Conservation (phyloP, 2,797 vertebrate species). For the Tolypeutes matacus region DNA sequence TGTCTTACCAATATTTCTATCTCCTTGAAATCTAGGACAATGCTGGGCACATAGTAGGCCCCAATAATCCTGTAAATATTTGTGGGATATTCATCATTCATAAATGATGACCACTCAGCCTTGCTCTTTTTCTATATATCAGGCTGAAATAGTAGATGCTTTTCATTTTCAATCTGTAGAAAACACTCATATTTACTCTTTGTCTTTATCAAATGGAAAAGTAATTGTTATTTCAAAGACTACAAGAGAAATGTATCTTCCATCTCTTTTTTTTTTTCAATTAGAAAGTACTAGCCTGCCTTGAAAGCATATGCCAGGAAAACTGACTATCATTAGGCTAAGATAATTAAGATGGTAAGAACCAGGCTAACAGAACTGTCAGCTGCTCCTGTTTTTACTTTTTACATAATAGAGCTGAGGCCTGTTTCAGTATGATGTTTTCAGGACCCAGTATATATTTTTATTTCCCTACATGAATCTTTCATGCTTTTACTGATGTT, state of each 20-base stretch:
- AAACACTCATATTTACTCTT: constrained; percentile 16
- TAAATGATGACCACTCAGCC: not conserved
- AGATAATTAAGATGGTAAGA: constrained; percentile 64
- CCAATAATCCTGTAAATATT: not conserved
- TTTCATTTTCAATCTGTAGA: constrained; percentile 15
- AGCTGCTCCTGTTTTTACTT: constrained; percentile 78
- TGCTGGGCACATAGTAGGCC: too few relatives aligned
- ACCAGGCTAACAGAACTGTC: constrained; percentile 69
- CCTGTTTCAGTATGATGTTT: constrained; percentile 81
- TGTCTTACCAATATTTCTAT: constrained; percentile 1
- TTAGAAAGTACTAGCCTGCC: constrained; percentile 15
- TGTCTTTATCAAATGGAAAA: constrained; percentile 34
- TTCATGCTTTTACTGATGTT: constrained; percentile 86
- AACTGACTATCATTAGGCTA: constrained; percentile 66
- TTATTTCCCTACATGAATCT: constrained; percentile 84
- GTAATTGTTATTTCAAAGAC: constrained; percentile 54
- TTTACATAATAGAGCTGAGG: constrained; percentile 72
- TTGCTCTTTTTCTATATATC: not conserved
- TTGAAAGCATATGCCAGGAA: constrained; percentile 74
- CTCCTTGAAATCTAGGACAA: not conserved
- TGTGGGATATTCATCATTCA: not conserved
- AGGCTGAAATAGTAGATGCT: not conserved
- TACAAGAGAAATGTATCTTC: not conserved
- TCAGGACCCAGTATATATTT: constrained; percentile 68
- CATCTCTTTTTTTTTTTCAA: not conserved